Base-by-base conservation (phyloP, 2,888 invertebrate species). In the Teleiodes luculella region DNA sequence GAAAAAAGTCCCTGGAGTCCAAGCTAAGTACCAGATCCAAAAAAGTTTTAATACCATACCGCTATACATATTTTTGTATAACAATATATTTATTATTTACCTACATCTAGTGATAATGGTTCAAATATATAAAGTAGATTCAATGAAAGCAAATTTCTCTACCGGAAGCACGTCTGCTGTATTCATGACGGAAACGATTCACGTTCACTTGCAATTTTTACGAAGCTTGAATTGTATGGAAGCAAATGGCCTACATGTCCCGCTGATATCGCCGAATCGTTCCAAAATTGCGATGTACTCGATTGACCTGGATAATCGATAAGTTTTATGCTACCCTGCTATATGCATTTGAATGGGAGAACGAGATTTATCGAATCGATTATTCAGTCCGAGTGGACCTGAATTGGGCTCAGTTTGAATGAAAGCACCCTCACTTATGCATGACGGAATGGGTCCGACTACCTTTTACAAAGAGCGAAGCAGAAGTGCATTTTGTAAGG, bases 341-440 rank as follows among this genome's bases (percentile, higher is more conserved):
- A 55, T 55, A 53, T 57, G 56, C 56, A 54, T 54, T 47, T 39
- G 53, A 57, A 57, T 57, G 47, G 56, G 53, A 50, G 35, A 37
- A 46, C 47, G 53, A 57, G 56, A 57, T 57, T 57, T 57, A 57
- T 47, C 51, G 56, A 53, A 57, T 57, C 41, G 56, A 54, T 57
- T 57, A 57, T 57, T 57, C 56, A 53, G 41, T 51, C 18, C 51
- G 39, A 51, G 14, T 57, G 51, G 35, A n/a, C 30, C 41, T 24
- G 52, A 55, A 57, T 55, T 53, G 53, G 43, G 46, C 28, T 28
- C 50, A 53, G 52, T 54, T 55, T 56, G 56, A 58, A 58, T 55
- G 57, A 57, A 57, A 43, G 55, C 57, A 58, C 58, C 57, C 56
- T 58, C 55, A 55, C 55, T 59, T 57, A 57, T 53, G 55, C 55